phyloP scores from a whole-genome alignment of 2,113 vertebrate species.

The Mandrillus leucophaeus region DNA sequence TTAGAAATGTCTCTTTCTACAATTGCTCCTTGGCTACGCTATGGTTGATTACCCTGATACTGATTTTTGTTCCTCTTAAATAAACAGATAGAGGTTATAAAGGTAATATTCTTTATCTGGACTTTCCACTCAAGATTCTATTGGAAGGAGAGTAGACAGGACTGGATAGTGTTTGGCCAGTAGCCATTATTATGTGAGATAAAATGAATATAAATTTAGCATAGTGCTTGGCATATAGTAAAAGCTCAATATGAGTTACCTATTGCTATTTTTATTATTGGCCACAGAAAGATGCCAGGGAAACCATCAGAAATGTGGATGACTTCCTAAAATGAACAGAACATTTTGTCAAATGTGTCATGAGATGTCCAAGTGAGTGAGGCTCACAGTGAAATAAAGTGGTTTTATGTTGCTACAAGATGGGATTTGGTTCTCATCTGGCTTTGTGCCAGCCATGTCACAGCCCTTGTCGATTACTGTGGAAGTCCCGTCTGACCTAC shows the following conservation, averaged over 20 bases:
- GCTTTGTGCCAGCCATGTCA: slow-evolving; percentile 15
- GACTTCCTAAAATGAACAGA: slow-evolving; percentile 46
- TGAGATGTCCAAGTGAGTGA: neutral
- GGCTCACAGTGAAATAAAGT: slow-evolving; percentile 53
- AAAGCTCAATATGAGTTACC: slow-evolving; percentile 8
- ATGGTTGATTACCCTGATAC: slow-evolving; percentile 77
- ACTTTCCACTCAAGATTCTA: slow-evolving; percentile 59
- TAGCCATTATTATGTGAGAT: slow-evolving; percentile 15
- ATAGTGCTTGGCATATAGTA: neutral
- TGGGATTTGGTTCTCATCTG: neutral
- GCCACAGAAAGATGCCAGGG: neutral
- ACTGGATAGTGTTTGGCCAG: slow-evolving; percentile 64
- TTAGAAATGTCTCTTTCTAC: slow-evolving; percentile 78
- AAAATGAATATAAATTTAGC: slow-evolving; percentile 51
- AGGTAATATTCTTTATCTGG: slow-evolving; percentile 73
- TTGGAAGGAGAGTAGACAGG: slow-evolving; percentile 70
- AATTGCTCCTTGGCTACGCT: slow-evolving; percentile 69
- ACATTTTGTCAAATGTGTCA: slow-evolving; percentile 67
- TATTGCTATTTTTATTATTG: slow-evolving; percentile 31
- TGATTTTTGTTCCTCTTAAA: slow-evolving; percentile 78
- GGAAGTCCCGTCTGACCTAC: slow-evolving; percentile 41
- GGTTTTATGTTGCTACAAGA: neutral
- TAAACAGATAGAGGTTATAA: slow-evolving; percentile 76
- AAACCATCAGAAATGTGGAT: slow-evolving; percentile 13
- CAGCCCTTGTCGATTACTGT: neutral